Conservation (phyloP, 2,888 invertebrate species). For the Macrostomum cliftonense region DNA sequence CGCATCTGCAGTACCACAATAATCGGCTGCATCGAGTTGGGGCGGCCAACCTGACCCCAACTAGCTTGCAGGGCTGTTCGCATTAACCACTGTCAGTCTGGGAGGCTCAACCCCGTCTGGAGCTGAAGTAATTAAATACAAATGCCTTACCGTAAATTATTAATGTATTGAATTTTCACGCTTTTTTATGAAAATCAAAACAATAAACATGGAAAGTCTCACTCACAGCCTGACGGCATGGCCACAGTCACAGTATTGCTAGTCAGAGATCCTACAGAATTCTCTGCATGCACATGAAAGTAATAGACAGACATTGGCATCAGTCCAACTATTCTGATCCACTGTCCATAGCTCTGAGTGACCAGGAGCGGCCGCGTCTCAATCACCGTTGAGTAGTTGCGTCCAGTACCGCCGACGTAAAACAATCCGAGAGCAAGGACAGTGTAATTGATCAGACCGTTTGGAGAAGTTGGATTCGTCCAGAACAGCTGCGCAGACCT, state of each 20-base stretch:
- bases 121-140: slow-evolving; percentile 12
- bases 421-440: slow-evolving; percentile 26
- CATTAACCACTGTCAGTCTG: slow-evolving; percentile 20
- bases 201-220: too few species aligned
- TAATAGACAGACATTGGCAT: slow-evolving; percentile 26
- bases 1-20: slow-evolving; percentile 21
- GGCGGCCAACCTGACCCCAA: slow-evolving; percentile 26
- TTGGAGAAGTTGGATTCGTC: slow-evolving; percentile 22
- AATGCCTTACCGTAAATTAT: too few species aligned
- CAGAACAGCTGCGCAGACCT: slow-evolving; percentile 23
- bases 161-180: too few species aligned
- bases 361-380: slow-evolving; percentile 19
- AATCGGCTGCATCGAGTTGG: slow-evolving; percentile 22
- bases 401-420: slow-evolving; percentile 18
- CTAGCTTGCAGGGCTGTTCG: slow-evolving; percentile 23
- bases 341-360: slow-evolving; percentile 16
- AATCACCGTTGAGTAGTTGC: slow-evolving; percentile 19
- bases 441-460: slow-evolving; percentile 26
- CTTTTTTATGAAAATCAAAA: too few species aligned
- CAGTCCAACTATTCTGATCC: slow-evolving; percentile 19
- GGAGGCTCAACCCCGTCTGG: slow-evolving; percentile 33
- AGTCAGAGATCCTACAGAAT: slow-evolving; percentile 27
- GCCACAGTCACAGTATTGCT: slow-evolving; percentile 19
- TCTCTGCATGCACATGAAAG: slow-evolving; percentile 31
- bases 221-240: slow-evolving; percentile 29